Conservation (phyloP, 2,888 invertebrate species). For the Ennomos quercinarius region DNA sequence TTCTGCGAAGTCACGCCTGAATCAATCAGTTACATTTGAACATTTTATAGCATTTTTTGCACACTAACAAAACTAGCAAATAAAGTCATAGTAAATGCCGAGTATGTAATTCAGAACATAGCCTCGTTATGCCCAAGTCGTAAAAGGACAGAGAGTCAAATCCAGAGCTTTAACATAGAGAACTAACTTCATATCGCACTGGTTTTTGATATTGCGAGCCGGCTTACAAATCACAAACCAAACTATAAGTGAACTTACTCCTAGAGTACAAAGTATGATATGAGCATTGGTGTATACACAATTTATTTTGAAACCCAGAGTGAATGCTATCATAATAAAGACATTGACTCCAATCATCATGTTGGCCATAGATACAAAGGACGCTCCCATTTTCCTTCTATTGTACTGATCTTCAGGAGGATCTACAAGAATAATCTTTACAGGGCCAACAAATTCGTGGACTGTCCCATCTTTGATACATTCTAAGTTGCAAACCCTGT, state of each 20-base stretch:
- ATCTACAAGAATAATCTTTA: constrained; percentile 66
- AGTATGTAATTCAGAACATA: no score
- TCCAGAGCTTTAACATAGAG: no score
- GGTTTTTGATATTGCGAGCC: no score
- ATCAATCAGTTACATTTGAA: no score
- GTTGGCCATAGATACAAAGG: constrained; percentile 50
- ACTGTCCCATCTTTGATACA: constrained; percentile 45
- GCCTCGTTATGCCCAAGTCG: no score
- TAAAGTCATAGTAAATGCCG: no score
- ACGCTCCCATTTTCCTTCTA: constrained; percentile 47
- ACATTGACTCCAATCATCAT: constrained; percentile 54
- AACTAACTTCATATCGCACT: no score
- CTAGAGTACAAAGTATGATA: constrained; percentile 57
- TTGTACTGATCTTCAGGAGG: constrained; percentile 46
- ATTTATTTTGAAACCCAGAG: constrained; percentile 40
- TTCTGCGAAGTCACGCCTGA: no score
- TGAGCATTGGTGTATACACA: constrained; percentile 47
- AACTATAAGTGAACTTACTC: constrained; percentile 49
- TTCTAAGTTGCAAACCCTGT: constrained; percentile 53
- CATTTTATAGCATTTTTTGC: no score
- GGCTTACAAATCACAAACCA: not conserved
- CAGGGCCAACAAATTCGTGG: constrained; percentile 63
- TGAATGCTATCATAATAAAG: constrained; percentile 50
- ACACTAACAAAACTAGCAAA: no score
- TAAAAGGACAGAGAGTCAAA: no score